These are phyloP conservation scores for Calliphora vicina DNA, from an alignment of 1,140 invertebrate genomes.

Conservation along the genomic window DNA sequence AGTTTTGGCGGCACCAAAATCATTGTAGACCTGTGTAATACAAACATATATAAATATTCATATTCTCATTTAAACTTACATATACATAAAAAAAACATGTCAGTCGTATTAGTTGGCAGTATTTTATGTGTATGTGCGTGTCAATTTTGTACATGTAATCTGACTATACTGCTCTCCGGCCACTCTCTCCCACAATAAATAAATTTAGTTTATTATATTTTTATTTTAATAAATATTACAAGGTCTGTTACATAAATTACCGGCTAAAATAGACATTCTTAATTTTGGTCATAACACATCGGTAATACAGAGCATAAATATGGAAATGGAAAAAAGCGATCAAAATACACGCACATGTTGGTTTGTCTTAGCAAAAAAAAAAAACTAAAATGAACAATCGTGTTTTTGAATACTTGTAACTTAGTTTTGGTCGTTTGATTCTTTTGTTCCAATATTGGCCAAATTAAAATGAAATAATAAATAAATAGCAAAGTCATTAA, in stretches of 20 bases:
- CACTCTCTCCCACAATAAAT: too few relatives aligned
- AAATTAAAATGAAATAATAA: not conserved
- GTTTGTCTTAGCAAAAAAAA: not conserved
- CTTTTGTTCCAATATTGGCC: not conserved
- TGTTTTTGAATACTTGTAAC: not conserved
- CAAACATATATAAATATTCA: too few relatives aligned
- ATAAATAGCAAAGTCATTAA: not conserved
- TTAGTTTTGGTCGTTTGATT: not conserved
- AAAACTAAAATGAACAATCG: not conserved
- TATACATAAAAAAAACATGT: not conserved
- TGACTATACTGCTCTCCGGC: not conserved
- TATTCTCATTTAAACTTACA: not conserved
- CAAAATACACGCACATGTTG: not conserved
- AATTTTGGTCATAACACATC: not conserved
- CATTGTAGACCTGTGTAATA: too few relatives aligned
- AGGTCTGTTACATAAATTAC: conserved; percentile 1
- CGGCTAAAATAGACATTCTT: not conserved
- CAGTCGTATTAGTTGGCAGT: not conserved
- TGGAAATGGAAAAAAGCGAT: not conserved
- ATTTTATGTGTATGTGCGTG: not conserved
- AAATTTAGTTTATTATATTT: not conserved
- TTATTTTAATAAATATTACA: conserved; percentile 3
- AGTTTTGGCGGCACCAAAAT: too few relatives aligned
- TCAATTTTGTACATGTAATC: not conserved
- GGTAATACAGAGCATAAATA: too few relatives aligned